phyloP scores from a whole-genome alignment of 2,113 vertebrate genomes.

The Thunnus maccoyii region DNA sequence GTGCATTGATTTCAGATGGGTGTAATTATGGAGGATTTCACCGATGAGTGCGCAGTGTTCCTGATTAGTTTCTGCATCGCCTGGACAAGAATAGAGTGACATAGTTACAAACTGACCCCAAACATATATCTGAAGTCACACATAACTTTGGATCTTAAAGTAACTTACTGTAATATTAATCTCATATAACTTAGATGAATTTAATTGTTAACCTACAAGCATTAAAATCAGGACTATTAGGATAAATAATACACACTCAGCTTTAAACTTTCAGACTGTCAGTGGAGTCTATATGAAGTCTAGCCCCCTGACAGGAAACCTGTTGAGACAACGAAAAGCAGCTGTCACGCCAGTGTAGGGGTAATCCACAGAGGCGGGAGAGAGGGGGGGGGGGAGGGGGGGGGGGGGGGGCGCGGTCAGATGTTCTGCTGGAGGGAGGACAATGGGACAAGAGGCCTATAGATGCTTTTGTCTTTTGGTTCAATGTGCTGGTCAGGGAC shows the following conservation, averaged over 20 bases:
- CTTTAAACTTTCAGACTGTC: constrained; percentile 27
- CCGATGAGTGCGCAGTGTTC: neutral
- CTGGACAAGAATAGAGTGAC: too few relatives aligned
- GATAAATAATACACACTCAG: too few relatives aligned
- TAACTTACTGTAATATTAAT: too few relatives aligned
- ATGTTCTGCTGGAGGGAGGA: constrained; percentile 58
- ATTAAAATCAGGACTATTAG: too few relatives aligned
- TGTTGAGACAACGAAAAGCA: constrained; percentile 35
- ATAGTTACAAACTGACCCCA: neutral
- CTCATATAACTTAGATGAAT: too few relatives aligned
- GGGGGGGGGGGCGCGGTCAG: constrained; percentile 41
- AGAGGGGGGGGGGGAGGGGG: neutral
- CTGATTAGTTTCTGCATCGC: neutral
- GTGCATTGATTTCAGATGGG: neutral
- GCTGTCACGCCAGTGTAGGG: constrained; percentile 19
- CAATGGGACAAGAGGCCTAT: constrained; percentile 43
- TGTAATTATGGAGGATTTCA: neutral
- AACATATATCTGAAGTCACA: neutral
- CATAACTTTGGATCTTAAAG: too few relatives aligned
- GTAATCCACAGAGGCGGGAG: neutral
- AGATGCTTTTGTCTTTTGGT: constrained; percentile 50
- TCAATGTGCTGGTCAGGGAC: constrained; percentile 22
- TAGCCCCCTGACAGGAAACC: constrained; percentile 43
- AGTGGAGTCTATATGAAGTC: neutral
- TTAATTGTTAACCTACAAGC: too few relatives aligned